phyloP scores from a whole-genome alignment of 2,113 vertebrate genomes.

The Malurus elegans region DNA sequence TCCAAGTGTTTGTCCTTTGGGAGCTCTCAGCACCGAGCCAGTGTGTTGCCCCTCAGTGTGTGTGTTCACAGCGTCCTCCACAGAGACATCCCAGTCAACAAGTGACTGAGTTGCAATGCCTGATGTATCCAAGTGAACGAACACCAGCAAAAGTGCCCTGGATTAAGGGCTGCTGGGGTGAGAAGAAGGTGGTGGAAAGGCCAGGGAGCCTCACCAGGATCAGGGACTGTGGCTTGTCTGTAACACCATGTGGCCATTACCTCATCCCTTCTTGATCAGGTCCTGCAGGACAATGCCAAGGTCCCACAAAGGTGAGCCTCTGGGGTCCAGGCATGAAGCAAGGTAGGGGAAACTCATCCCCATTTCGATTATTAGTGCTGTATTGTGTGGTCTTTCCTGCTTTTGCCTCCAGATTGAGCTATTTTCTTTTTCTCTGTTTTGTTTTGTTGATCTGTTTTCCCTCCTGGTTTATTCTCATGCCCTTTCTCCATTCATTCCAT shows the following conservation, averaged over 20 bases:
- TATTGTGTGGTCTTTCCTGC: background rate
- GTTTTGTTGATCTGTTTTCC: background rate
- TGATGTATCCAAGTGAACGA: background rate
- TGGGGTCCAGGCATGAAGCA: background rate
- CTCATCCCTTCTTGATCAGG: background rate
- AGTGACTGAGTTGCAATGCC: background rate
- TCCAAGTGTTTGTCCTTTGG: background rate
- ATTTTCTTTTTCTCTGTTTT: background rate
- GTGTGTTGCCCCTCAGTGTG: background rate
- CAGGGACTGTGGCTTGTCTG: background rate
- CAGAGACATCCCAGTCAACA: background rate
- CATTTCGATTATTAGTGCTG: background rate
- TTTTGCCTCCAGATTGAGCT: background rate
- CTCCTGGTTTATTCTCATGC: background rate
- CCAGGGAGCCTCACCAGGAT: background rate
- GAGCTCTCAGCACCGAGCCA: background rate
- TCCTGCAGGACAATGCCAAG: background rate
- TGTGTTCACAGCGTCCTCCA: background rate
- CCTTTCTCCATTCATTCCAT: background rate
- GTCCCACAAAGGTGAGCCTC: background rate
- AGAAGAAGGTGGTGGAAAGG: background rate
- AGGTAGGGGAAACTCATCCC: background rate
- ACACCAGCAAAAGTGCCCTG: background rate
- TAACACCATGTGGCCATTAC: fast-evolving
- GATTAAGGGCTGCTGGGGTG: background rate